Evolutionary conservation across 2,797 vertebrate genomes (phyloP).

Genomic region (Spizella passerina): DNA sequence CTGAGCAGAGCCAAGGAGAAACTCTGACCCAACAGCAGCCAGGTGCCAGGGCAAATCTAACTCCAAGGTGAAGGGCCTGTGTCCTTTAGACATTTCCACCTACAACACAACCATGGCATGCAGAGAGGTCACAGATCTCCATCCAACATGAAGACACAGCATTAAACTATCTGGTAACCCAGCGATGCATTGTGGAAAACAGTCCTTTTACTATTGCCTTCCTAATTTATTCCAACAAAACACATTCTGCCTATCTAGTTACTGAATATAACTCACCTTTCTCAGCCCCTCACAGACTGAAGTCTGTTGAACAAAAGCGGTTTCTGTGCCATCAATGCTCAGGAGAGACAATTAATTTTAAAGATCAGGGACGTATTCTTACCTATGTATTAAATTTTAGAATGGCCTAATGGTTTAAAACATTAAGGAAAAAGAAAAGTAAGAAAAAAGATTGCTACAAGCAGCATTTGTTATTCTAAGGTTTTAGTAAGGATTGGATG

Average conservation of each 20-base stretch:
- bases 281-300: background rate
- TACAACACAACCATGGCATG: background rate
- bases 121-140: background rate
- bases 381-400: background rate
- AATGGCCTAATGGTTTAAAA: background rate
- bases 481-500: conserved; percentile 17
- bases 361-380: background rate
- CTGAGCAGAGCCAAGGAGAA: background rate
- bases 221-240: background rate
- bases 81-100: background rate
- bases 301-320: background rate
- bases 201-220: background rate
- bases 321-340: conserved; percentile 24
- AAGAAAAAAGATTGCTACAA: background rate
- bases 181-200: background rate
- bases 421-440: background rate
- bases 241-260: background rate
- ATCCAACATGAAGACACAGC: background rate
- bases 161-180: background rate
- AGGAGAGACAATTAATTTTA: background rate
- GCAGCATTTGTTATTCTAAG: conserved; percentile 44
- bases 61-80: background rate
- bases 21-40: background rate
- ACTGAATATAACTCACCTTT: background rate
- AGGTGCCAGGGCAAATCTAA: background rate